These are phyloP conservation scores for Cistogaster globosa DNA, from an alignment of 2,888 invertebrate species.

Conservation along the genomic window DNA sequence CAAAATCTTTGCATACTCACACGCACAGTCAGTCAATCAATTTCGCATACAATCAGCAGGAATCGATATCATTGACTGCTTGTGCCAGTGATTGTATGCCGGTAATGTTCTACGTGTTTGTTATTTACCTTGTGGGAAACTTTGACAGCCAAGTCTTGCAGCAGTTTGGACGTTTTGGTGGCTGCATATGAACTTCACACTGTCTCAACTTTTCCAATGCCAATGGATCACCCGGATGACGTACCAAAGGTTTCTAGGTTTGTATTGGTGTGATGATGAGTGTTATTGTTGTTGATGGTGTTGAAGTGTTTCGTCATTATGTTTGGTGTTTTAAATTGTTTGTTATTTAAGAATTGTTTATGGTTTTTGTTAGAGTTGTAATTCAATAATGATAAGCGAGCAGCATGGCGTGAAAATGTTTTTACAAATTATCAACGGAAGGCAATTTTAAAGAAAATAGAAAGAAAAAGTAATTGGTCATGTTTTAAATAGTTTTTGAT, in stretches of 20 bases:
- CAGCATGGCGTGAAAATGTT: slow-evolving; percentile 51
- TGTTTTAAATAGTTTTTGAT: slow-evolving; percentile 73
- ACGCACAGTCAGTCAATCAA: slow-evolving; percentile 4
- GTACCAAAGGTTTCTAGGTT: slow-evolving; percentile 92
- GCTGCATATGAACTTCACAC: slow-evolving; percentile 95
- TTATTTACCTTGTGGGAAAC: slow-evolving; percentile 91
- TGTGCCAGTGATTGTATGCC: slow-evolving; percentile 43
- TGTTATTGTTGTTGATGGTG: slow-evolving; percentile 44
- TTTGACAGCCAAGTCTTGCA: slow-evolving; percentile 97
- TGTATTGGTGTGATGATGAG: slow-evolving; percentile 62
- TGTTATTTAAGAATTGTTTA: not conserved
- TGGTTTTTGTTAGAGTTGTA: slow-evolving; percentile 64
- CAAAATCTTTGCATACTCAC: slow-evolving; percentile 62
- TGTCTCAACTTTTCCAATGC: slow-evolving; percentile 92
- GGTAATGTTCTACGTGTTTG: slow-evolving; percentile 42
- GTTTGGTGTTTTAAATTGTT: slow-evolving; percentile 16
- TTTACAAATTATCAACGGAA: slow-evolving; percentile 11
- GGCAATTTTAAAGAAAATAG: slow-evolving; percentile 40
- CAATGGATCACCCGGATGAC: slow-evolving; percentile 90
- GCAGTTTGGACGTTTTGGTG: slow-evolving; percentile 91
- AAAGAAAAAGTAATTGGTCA: slow-evolving; percentile 63
- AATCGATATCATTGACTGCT: slow-evolving; percentile 38
- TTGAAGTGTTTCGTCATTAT: slow-evolving; percentile 42
- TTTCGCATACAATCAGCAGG: slow-evolving; percentile 2
- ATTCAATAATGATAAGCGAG: slow-evolving; percentile 59